These are phyloP conservation scores for Drosophila anceps DNA, from an alignment of 2,888 invertebrate species.

Conservation along the genomic window DNA sequence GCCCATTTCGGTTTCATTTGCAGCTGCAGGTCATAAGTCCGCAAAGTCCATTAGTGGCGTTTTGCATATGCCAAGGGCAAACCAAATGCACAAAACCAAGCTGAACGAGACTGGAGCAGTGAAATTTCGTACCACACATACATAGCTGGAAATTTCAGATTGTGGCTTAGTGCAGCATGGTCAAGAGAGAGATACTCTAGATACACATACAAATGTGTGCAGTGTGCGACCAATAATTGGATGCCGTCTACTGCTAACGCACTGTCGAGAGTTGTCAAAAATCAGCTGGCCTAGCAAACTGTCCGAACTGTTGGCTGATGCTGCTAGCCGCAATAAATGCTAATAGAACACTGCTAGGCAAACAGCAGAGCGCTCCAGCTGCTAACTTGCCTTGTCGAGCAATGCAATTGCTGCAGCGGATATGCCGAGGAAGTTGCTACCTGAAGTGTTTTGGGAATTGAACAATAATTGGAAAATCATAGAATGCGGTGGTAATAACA, in stretches of 20 bases:
- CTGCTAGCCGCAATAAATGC: not conserved
- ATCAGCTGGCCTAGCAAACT: slow-evolving; percentile 33
- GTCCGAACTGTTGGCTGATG: not conserved
- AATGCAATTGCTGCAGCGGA: not conserved
- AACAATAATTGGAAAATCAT: not conserved
- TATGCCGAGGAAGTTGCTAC: not conserved
- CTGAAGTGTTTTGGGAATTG: not conserved
- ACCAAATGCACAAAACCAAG: slow-evolving; percentile 21
- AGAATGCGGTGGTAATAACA: no score
- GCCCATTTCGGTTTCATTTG: slow-evolving; percentile 25
- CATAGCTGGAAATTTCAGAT: slow-evolving; percentile 44
- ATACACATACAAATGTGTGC: slow-evolving; percentile 3
- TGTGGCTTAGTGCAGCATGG: slow-evolving; percentile 54
- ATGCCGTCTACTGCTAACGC: slow-evolving; percentile 37
- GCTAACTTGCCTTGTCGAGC: not conserved
- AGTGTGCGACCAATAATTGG: slow-evolving; percentile 59
- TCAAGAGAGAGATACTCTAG: not conserved
- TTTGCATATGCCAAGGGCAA: slow-evolving; percentile 62
- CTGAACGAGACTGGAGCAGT: not conserved
- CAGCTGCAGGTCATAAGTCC: slow-evolving; percentile 27
- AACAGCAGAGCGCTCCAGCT: slow-evolving; percentile 5
- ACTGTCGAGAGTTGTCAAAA: slow-evolving; percentile 51
- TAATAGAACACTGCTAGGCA: slow-evolving; percentile 6
- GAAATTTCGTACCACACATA: slow-evolving; percentile 14
- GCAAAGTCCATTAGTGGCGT: slow-evolving; percentile 75